Percentiles rank a stretch among this genome's conserved stretches.
These are phyloP conservation scores for Poecilia gillii DNA, from an alignment of 2,797 vertebrate species.

Conservation along the genomic window DNA sequence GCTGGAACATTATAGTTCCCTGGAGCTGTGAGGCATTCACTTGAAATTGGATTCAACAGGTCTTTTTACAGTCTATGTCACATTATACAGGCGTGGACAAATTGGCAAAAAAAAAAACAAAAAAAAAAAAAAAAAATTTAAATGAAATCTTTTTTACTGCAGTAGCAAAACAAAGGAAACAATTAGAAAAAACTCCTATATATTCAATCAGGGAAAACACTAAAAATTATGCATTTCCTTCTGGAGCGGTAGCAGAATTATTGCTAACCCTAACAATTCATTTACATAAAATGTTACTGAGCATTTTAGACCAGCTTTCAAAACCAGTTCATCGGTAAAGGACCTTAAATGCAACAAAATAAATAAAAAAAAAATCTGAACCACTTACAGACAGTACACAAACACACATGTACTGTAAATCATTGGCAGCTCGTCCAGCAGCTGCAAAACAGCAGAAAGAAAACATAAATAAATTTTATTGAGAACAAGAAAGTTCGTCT, in stretches of 20 bases:
- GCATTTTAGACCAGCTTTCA: too few species aligned
- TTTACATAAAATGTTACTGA: background rate
- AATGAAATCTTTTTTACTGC: background rate
- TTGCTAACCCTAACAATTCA: background rate
- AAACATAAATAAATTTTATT: background rate
- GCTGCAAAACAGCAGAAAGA: slow-evolving; percentile 76
- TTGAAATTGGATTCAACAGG: background rate
- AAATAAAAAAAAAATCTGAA: slow-evolving; percentile 13
- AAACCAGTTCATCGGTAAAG: background rate
- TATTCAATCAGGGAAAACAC: too few species aligned
- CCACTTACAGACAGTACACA: slow-evolving; percentile 98
- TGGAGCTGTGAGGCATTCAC: background rate
- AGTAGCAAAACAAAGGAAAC: background rate
- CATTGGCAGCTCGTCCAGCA: slow-evolving; percentile 98
- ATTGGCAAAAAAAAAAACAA: background rate
- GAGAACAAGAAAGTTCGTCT: background rate
- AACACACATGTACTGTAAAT: slow-evolving; percentile 98
- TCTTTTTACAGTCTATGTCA: slow-evolving; percentile 21
- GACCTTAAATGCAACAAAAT: background rate
- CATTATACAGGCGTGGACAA: background rate
- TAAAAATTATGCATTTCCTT: background rate
- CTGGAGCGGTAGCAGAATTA: background rate
- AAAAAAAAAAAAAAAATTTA: background rate
- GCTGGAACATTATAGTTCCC: background rate
- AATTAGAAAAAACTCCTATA: too few species aligned